Percentiles rank a stretch among this genome's conserved stretches.
phyloP scores from a whole-genome alignment of 1,140 invertebrate species.

The Galleria mellonella region DNA sequence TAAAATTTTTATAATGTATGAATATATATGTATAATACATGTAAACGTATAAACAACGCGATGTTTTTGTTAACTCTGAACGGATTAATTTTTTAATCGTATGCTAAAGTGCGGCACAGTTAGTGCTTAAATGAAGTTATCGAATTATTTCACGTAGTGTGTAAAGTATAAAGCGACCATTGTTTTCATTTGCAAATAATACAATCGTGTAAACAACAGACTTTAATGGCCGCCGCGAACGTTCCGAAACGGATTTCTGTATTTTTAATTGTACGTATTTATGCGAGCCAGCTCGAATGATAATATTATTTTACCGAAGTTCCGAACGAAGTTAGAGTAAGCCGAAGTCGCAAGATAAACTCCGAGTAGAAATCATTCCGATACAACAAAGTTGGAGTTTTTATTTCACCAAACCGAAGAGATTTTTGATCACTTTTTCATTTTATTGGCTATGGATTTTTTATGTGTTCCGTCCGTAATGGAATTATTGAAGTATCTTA shows the following conservation, averaged over 20 bases:
- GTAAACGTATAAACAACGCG: too few species aligned
- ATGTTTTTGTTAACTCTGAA: too few species aligned
- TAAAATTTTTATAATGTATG: too few species aligned
- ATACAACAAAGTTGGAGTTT: slow-evolving; percentile 26
- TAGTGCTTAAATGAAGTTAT: too few species aligned
- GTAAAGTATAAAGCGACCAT: slow-evolving; percentile 2
- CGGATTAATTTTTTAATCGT: too few species aligned
- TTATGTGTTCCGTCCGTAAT: neutral
- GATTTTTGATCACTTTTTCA: neutral
- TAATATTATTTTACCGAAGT: slow-evolving; percentile 41
- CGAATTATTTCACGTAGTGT: slow-evolving; percentile 2
- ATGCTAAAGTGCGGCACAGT: too few species aligned
- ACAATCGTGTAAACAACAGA: slow-evolving; percentile 4
- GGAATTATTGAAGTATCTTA: neutral
- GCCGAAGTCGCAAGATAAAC: slow-evolving; percentile 31
- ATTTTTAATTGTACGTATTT: slow-evolving; percentile 15
- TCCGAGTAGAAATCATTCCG: slow-evolving; percentile 25
- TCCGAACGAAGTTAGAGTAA: slow-evolving; percentile 26
- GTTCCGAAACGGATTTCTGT: too few species aligned
- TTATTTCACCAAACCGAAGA: slow-evolving; percentile 15
- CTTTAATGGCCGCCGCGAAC: too few species aligned
- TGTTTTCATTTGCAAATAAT: slow-evolving; percentile 1
- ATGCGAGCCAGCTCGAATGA: slow-evolving; percentile 19
- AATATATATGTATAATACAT: too few species aligned
- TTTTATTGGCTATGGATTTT: neutral